Evolutionary conservation across 2,888 invertebrate species (phyloP).

Genomic region (Stenotaenia linearis): DNA sequence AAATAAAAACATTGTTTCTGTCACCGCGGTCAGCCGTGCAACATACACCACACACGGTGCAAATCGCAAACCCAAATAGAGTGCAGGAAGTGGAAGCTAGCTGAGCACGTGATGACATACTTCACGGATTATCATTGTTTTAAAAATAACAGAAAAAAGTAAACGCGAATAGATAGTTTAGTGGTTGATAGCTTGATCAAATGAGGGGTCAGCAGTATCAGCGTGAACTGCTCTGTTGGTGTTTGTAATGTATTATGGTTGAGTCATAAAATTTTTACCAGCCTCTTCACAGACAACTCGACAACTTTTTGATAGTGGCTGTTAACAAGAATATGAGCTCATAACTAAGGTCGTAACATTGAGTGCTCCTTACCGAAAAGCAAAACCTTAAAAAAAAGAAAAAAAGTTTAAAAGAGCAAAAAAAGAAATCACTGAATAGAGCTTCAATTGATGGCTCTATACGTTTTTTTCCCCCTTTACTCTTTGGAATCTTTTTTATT

Average conservation of each 20-base stretch:
- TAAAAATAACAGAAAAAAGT: not conserved
- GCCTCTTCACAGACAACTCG: constrained; percentile 14
- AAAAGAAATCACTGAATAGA: constrained; percentile 1
- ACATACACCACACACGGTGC: constrained; percentile 28
- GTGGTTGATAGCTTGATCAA: not conserved
- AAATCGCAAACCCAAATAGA: constrained; percentile 27
- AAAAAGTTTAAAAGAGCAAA: not conserved
- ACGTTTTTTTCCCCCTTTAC: not conserved
- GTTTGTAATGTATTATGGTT: constrained; percentile 6
- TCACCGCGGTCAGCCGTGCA: constrained; percentile 18
- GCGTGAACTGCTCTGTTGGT: not conserved
- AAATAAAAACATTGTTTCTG: not conserved
- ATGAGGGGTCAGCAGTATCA: not conserved
- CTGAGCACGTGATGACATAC: not conserved
- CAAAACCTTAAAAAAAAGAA: not conserved
- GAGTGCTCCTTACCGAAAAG: not conserved
- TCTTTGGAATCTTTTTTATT: not conserved
- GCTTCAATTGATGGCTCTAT: not conserved
- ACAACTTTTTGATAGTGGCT: constrained; percentile 14
- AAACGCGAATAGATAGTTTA: not conserved
- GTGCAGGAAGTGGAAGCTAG: constrained; percentile 28
- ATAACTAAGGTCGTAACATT: constrained; percentile 26
- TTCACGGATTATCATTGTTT: not conserved
- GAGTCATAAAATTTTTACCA: constrained; percentile 18
- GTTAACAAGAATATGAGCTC: constrained; percentile 24